Percentiles rank a stretch among this genome's conserved stretches.
phyloP scores from a whole-genome alignment of 2,888 invertebrate genomes.

The Lucinisca nassula region DNA sequence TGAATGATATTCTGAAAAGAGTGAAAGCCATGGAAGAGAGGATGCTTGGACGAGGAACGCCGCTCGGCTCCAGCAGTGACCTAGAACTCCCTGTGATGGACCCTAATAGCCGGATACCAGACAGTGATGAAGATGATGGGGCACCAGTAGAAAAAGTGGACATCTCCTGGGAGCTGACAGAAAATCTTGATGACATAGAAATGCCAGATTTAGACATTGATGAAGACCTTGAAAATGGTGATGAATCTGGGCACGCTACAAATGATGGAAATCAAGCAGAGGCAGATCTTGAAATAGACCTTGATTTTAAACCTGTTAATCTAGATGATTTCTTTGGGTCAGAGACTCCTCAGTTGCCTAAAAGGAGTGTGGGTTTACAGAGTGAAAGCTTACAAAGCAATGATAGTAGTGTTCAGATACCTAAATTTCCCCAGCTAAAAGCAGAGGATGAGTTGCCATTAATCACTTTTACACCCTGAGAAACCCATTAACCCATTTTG shows the following conservation, averaged over 20 bases:
- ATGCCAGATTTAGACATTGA: constrained; percentile 61
- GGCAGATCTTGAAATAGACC: neutral
- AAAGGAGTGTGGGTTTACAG: neutral
- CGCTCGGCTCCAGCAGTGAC: constrained; percentile 16
- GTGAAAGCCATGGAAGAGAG: constrained; percentile 4
- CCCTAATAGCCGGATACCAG: constrained; percentile 29
- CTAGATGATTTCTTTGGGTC: constrained; percentile 60
- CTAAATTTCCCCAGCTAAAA: neutral
- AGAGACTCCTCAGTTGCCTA: constrained; percentile 64
- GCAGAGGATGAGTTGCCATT: constrained; percentile 43
- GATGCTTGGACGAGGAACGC: neutral
- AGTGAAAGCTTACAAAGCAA: constrained; percentile 19
- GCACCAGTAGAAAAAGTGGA: constrained; percentile 25
- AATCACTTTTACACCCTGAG: constrained; percentile 50
- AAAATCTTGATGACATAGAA: constrained; percentile 71
- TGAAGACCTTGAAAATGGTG: constrained; percentile 1
- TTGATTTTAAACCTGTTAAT: neutral
- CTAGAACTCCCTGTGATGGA: constrained; percentile 57
- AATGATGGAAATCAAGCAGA: neutral
- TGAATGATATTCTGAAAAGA: neutral
- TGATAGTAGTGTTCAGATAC: constrained; percentile 18
- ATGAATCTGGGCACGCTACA: neutral
- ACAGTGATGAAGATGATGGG: constrained; percentile 5
- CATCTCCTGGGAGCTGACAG: constrained; percentile 59
- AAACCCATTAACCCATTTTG: too few species aligned